Base-by-base conservation (phyloP, 2,888 invertebrate genomes). In the Podabrus alpinus region DNA sequence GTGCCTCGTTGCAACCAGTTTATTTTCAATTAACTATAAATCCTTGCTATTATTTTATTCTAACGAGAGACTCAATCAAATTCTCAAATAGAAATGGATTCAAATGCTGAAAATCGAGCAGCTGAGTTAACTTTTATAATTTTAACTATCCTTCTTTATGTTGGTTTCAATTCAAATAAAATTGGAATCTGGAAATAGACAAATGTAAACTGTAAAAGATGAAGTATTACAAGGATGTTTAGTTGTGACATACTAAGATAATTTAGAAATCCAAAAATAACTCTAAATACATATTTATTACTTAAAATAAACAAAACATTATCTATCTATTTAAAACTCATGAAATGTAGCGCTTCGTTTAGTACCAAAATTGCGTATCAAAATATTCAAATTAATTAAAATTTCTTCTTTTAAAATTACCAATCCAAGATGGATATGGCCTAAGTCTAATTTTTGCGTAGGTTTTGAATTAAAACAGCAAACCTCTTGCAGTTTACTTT, bases 1-100 rank as follows among this genome's bases (percentile, higher is more conserved):
- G 68, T 80, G 80, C 80, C 80, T 72, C 74, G 76, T 75, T 76
- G 81, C 80, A 79, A 75, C 79, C 73, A 74, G 79, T 81, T 80
- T 81, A 81, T 81, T 81, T 80, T 79, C 79, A 81, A 80, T 80
- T 79, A 79, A 80, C 79, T 78, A 79, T 79, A 78, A 79, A 81
- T 80, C 17, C 21, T 9, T 45, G 19, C 67, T 59, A 67, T 24
- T 29, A 25, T 67, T 29, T 24, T 25, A 16, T 19, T 64, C 19
- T 64, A 21, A 64, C 62, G 62, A 64, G 21, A 64, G 21, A 64
- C 21, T 61, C 61, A 17, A 45, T 45, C 45, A 45, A 45, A 45
- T n/a, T 45, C 45, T 45, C 45, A 45, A 45, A 45, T n/a, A 61
- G 16, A 61, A 61, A 17, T 16, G 19, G n/a, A 21, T 64, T 64